Evolutionary conservation across 2,797 vertebrate genomes (phyloP), one percentile per base, ranked within the genome.

Genomic region (Ceryle rudis): DNA sequence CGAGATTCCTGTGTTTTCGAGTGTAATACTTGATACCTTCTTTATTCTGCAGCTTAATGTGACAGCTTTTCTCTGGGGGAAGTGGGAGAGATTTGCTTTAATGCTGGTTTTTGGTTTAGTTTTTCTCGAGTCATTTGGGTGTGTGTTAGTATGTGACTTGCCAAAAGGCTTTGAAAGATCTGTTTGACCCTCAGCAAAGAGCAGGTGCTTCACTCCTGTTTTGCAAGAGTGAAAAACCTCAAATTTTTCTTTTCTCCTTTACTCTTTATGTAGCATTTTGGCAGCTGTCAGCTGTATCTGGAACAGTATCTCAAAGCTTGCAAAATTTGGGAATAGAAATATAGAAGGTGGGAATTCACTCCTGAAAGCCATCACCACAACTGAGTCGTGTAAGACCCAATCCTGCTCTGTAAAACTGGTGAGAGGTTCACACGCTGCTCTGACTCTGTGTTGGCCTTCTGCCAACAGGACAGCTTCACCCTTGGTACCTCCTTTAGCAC

Each of bases 401-500:
- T 73, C 4, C 1, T 9, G 52, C 25, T 70, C 39, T 33, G 2
- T 39, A 71, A 31, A 52, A 8, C 31, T 66, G 35, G 4, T 26
- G 18, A 37, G 64, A 75, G 14, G 52, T 6, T 87, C 87, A 51
- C 11, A 6, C 8, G 11, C n/a, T 73, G 44, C 52, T 77, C 26
- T 51, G 22, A 35, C 23, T 78, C n/a, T 39, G 23, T 54, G 21
- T 4, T 29, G 29, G 8, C 37, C 20, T 71, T 61, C 25, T 70
- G 42, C 35, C 47, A 71, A 51, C 2, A 10, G 42, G 11, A 72
- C 25, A 39, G 26, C n/a, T 78, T 81, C 31, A 86, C 10, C 29
- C 3, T 2, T 1, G 0, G 3, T 16, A 33, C 42, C 20, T 69
- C 41, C n/a, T 80, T 51, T 2, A 23, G 47, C 16, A 61, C 54